Percentiles rank a stretch among this genome's conserved stretches.
Conservation (phyloP, 2,888 invertebrate species). For the Sphaerophoria taeniata region DNA sequence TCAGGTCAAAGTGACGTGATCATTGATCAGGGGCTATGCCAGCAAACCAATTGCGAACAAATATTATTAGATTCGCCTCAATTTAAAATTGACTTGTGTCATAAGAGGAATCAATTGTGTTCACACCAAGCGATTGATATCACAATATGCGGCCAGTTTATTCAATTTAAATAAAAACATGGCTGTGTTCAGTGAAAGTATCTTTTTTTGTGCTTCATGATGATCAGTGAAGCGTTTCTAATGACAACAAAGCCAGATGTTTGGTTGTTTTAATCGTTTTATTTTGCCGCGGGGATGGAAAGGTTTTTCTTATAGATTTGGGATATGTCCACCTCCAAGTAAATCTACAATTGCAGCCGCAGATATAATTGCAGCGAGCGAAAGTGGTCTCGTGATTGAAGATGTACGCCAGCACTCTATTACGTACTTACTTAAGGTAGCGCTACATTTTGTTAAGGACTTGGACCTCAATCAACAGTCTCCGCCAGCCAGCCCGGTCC, state of each 20-base stretch:
- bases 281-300: neutral
- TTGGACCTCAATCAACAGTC: no score
- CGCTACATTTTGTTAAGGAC: no score
- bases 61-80: neutral
- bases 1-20: slow-evolving; percentile 4
- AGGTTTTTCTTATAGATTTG: neutral
- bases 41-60: slow-evolving; percentile 4
- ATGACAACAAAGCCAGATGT: slow-evolving; percentile 22
- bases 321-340: neutral
- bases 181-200: slow-evolving; percentile 46
- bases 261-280: neutral
- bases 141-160: neutral
- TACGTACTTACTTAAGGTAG: no score
- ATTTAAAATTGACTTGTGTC: neutral
- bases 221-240: slow-evolving; percentile 24
- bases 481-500: no score
- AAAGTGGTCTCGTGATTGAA: no score
- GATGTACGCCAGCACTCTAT: no score
- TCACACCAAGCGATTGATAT: neutral
- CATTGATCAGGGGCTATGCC: neutral
- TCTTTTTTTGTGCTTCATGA: neutral
- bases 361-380: no score
- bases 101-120: slow-evolving; percentile 26
- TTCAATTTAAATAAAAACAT: slow-evolving; percentile 1
- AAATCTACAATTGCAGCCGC: no score